A percentile compares a stretch with the other conserved stretches of the same genome.
phyloP scores from a whole-genome alignment of 2,888 invertebrate species.

The Dimorphilus gyrociliatus region DNA sequence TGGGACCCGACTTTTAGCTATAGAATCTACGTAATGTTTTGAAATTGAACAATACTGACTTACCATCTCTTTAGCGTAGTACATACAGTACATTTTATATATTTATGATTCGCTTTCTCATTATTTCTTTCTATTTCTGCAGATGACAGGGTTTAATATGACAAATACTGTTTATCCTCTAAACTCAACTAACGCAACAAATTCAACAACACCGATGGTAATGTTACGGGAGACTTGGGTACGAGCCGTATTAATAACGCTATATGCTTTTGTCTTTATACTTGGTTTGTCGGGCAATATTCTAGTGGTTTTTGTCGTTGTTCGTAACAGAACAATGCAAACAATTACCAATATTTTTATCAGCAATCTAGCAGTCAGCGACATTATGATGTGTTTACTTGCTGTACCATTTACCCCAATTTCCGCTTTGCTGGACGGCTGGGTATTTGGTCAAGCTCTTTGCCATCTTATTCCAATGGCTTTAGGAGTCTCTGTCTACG shows the following conservation, averaged over 20 bases:
- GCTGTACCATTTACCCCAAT: conserved; percentile 92
- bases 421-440: conserved; percentile 71
- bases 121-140: too few relatives aligned
- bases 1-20: too few relatives aligned
- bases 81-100: too few relatives aligned
- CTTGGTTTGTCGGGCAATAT: conserved; percentile 47
- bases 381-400: conserved; percentile 75
- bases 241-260: conserved; percentile 21
- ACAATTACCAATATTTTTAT: conserved; percentile 95
- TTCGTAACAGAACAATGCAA: conserved; percentile 82
- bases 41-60: too few relatives aligned
- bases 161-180: too few relatives aligned
- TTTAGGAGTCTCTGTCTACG: conserved; percentile 79
- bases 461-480: conserved; percentile 77
- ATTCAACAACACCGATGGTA: too few relatives aligned
- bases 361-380: conserved; percentile 82
- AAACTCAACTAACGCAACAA: too few relatives aligned
- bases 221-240: conserved; percentile 10
- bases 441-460: conserved; percentile 77
- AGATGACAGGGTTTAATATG: too few relatives aligned
- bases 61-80: too few relatives aligned
- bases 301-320: conserved; percentile 80
- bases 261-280: conserved; percentile 65
- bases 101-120: too few relatives aligned
- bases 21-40: too few relatives aligned